Evolutionary conservation across 2,888 invertebrate genomes (phyloP).

Genomic region (Agrochola lota): DNA sequence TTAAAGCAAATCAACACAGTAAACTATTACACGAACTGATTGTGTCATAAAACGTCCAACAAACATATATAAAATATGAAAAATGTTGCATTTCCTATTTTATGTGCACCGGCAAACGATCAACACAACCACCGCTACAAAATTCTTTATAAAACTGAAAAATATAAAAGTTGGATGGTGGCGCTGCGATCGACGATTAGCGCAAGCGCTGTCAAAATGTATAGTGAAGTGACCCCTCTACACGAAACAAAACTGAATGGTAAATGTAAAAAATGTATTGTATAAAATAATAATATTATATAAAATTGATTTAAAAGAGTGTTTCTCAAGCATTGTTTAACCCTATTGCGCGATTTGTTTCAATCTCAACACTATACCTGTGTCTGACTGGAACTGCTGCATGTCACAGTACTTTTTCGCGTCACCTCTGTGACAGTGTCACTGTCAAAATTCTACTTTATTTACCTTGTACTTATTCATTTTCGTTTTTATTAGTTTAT

Average conservation of each 20-base stretch:
- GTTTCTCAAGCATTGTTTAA: neutral
- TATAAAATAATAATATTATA: no score
- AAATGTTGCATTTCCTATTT: conserved; percentile 83
- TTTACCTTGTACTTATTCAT: conserved; percentile 39
- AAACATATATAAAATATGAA: conserved; percentile 77
- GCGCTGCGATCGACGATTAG: conserved; percentile 75
- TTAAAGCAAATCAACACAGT: conserved; percentile 74
- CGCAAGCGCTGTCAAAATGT: conserved; percentile 82
- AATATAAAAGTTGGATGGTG: conserved; percentile 63
- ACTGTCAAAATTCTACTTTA: conserved; percentile 15
- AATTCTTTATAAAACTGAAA: conserved; percentile 86
- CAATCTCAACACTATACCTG: neutral
- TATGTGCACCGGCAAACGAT: conserved; percentile 74
- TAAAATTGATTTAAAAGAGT: neutral
- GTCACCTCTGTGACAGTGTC: neutral
- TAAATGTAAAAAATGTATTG: neutral
- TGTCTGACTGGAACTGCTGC: neutral
- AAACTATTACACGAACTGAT: conserved; percentile 77
- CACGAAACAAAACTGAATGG: conserved; percentile 19
- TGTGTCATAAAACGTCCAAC: conserved; percentile 84
- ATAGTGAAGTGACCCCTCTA: conserved; percentile 14
- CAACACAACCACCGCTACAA: conserved; percentile 81
- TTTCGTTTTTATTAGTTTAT: conserved; percentile 18
- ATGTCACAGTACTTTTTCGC: neutral
- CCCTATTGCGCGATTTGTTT: no score